Conservation (phyloP, 92 coral and sea anemone genomes). For the Anthopleura xanthogrammica region DNA sequence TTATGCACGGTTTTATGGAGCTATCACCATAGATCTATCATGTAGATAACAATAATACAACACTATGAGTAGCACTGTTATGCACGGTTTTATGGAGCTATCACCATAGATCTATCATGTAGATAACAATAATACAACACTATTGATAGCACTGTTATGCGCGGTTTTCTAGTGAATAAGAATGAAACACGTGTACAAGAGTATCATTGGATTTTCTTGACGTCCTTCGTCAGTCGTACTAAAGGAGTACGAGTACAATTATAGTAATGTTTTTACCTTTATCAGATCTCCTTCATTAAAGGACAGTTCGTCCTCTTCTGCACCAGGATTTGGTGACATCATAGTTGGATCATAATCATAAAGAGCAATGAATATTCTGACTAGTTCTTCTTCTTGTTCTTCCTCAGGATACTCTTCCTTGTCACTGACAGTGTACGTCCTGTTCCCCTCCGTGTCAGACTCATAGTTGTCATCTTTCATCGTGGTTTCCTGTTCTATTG, state of each 20-base stretch:
- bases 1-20: no score
- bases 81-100: no score
- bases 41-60: neutral
- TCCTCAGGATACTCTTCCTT: constrained; percentile 29
- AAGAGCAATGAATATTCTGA: constrained; percentile 82
- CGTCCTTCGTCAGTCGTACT: no score
- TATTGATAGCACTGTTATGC: no score
- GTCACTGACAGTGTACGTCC: constrained; percentile 38
- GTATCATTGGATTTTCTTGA: no score
- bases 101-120: neutral
- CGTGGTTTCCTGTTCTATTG: constrained; percentile 1
- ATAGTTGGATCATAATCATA: constrained; percentile 88
- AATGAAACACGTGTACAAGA: no score
- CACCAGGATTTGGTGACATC: constrained; percentile 96
- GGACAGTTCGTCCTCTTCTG: constrained; percentile 90
- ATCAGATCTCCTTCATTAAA: constrained; percentile 93
- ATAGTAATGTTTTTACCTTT: constrained; percentile 54
- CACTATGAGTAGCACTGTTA: no score
- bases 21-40: neutral
- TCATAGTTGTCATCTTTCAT: constrained; percentile 19
- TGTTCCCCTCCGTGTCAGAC: constrained; percentile 25
- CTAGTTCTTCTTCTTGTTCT: constrained; percentile 50
- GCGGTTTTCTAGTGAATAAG: no score
- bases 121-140: neutral
- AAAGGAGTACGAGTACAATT: no score